Conservation (phyloP, 2,888 invertebrate genomes). For the Drosophila mayaguana region DNA sequence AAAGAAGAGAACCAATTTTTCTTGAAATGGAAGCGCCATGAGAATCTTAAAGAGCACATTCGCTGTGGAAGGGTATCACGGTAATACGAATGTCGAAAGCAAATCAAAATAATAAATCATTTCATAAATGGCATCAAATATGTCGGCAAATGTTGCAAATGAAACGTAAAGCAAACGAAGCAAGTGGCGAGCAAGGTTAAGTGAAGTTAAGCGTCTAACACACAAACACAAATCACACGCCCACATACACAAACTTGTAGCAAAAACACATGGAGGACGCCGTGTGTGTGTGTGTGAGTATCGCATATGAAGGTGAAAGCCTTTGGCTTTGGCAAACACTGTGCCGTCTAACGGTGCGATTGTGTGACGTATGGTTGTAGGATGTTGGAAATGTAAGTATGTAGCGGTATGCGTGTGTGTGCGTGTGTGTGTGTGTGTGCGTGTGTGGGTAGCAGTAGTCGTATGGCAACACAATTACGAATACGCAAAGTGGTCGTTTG, state of each 20-base stretch:
- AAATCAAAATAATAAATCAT: constrained; percentile 81
- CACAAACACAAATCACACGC: constrained; percentile 39
- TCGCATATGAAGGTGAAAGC: constrained; percentile 62
- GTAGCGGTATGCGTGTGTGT: constrained; percentile 18
- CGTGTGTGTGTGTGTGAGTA: constrained; percentile 13
- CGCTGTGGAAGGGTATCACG: constrained; percentile 34
- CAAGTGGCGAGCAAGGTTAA: constrained; percentile 75
- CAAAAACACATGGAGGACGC: constrained; percentile 19
- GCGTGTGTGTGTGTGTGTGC: constrained; percentile 7
- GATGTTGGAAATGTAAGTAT: constrained; percentile 14
- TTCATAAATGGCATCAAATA: constrained; percentile 80
- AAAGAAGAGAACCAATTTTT: not conserved
- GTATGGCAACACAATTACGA: constrained; percentile 68
- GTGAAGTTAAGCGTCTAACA: constrained; percentile 72
- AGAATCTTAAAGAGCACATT: not conserved
- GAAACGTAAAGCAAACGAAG: constrained; percentile 73
- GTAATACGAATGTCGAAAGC: constrained; percentile 69
- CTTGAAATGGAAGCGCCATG: not conserved
- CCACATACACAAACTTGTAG: constrained; percentile 5
- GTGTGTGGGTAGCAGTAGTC: constrained; percentile 12
- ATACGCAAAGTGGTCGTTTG: constrained; percentile 77
- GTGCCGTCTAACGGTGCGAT: constrained; percentile 49
- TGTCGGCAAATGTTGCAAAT: constrained; percentile 83
- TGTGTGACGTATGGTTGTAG: constrained; percentile 38
- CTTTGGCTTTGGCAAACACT: constrained; percentile 65